Conservation (phyloP, 2,113 vertebrate species). For the Hystrix brachyura region DNA sequence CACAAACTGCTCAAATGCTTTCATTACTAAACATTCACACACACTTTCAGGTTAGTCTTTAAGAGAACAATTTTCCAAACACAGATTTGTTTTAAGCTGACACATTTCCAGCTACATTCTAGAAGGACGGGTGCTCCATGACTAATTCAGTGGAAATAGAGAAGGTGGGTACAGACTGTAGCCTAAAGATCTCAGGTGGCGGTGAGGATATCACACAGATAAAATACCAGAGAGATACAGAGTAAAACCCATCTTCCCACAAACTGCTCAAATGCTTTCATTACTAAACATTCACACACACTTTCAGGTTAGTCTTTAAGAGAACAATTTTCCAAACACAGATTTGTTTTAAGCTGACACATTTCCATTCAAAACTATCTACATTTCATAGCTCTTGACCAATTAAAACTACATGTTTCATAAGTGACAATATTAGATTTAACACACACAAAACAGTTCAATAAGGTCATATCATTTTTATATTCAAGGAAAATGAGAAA, state of each 20-base stretch:
- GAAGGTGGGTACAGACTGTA: not conserved
- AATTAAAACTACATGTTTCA: conserved; percentile 40
- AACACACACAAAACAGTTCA: conserved; percentile 48
- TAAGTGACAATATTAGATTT: conserved; percentile 54
- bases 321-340: conserved; percentile 47
- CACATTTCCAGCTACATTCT: not conserved
- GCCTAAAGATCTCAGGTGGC: not conserved
- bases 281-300: not conserved
- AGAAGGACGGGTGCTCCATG: not conserved
- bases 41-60: not conserved
- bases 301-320: conserved; percentile 10
- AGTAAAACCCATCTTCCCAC: not conserved
- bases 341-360: conserved; percentile 37
- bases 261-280: not conserved
- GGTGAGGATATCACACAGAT: not conserved
- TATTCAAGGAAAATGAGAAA: conserved; percentile 65
- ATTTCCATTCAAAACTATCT: not conserved
- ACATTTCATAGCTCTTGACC: not conserved
- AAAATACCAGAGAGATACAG: not conserved
- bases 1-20: not conserved
- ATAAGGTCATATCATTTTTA: conserved; percentile 18
- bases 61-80: conserved; percentile 52
- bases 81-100: conserved; percentile 40
- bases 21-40: not conserved
- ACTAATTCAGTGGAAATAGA: not conserved